A percentile compares a stretch with the other conserved stretches of the same genome.
Evolutionary conservation across 2,888 invertebrate genomes (phyloP).

Genomic region (Sarcophaga caerulescens): DNA sequence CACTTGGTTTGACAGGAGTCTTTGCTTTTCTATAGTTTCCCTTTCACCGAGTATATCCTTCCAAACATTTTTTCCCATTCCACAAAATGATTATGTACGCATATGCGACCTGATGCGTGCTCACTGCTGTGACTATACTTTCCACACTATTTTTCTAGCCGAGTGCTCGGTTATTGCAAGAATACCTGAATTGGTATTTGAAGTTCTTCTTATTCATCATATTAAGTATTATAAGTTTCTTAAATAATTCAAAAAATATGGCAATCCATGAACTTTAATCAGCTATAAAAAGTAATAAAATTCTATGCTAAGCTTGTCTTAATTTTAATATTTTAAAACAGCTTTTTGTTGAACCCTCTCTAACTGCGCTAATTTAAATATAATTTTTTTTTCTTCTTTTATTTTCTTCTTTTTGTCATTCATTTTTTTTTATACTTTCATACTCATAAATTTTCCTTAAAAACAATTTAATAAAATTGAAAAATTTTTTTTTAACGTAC

Average conservation of each 20-base stretch:
- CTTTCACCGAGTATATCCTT: too few relatives aligned
- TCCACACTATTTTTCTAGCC: too few relatives aligned
- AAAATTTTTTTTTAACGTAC: not conserved
- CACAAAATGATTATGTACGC: too few relatives aligned
- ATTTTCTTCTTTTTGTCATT: conserved; percentile 39
- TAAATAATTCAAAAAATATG: not conserved
- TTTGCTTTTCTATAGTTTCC: too few relatives aligned
- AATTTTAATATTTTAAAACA: conserved; percentile 27
- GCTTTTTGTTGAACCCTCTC: conserved; percentile 8
- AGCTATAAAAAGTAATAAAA: not conserved
- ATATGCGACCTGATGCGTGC: too few relatives aligned
- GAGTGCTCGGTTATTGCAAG: too few relatives aligned
- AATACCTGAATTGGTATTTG: too few relatives aligned
- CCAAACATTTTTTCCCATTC: too few relatives aligned
- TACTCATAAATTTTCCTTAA: not conserved
- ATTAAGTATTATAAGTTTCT: too few relatives aligned
- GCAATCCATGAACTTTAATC: not conserved
- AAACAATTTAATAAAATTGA: not conserved
- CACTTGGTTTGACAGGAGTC: too few relatives aligned
- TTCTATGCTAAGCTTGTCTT: conserved; percentile 46
- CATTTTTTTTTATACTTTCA: not conserved
- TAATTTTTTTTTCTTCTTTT: conserved; percentile 58
- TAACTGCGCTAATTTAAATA: conserved; percentile 33
- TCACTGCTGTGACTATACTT: too few relatives aligned
- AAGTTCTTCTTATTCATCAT: too few relatives aligned